These are phyloP conservation scores for Anaspis maculata DNA, from an alignment of 2,888 invertebrate species.

Conservation along the genomic window DNA sequence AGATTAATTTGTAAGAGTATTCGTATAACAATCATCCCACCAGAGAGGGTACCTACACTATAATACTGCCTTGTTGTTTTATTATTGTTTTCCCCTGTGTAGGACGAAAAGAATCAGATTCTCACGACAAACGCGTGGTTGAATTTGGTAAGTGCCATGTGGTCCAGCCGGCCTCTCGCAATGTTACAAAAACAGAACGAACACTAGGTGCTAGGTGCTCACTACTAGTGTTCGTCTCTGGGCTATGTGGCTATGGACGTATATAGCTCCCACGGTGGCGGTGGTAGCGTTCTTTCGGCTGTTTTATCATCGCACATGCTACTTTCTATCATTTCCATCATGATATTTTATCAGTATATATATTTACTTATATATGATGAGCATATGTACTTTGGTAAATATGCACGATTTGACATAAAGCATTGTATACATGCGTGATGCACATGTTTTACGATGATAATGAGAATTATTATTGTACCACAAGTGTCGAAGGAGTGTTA, in stretches of 20 bases:
- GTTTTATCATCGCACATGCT: too few relatives aligned
- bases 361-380: too few relatives aligned
- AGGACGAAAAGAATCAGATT: slow-evolving; percentile 99
- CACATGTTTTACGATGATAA: too few relatives aligned
- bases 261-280: slow-evolving; percentile 29
- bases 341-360: too few relatives aligned
- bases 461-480: too few relatives aligned
- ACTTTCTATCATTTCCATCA: too few relatives aligned
- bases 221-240: slow-evolving; percentile 36
- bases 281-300: slow-evolving; percentile 14
- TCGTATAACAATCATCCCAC: slow-evolving; percentile 11
- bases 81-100: slow-evolving; percentile 46
- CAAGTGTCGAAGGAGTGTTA: slow-evolving; percentile 8
- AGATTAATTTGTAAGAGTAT: slow-evolving; percentile 10
- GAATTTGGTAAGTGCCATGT: slow-evolving; percentile 85
- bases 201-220: slow-evolving; percentile 29
- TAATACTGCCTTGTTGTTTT: slow-evolving; percentile 47
- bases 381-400: too few relatives aligned
- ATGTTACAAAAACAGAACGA: slow-evolving; percentile 35
- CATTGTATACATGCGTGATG: too few relatives aligned
- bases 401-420: too few relatives aligned
- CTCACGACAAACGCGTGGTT: slow-evolving; percentile 97
- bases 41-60: slow-evolving; percentile 24
- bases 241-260: slow-evolving; percentile 42
- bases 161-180: slow-evolving; percentile 38